Conservation (phyloP, 2,888 invertebrate species). For the Galerucella pusilla region DNA sequence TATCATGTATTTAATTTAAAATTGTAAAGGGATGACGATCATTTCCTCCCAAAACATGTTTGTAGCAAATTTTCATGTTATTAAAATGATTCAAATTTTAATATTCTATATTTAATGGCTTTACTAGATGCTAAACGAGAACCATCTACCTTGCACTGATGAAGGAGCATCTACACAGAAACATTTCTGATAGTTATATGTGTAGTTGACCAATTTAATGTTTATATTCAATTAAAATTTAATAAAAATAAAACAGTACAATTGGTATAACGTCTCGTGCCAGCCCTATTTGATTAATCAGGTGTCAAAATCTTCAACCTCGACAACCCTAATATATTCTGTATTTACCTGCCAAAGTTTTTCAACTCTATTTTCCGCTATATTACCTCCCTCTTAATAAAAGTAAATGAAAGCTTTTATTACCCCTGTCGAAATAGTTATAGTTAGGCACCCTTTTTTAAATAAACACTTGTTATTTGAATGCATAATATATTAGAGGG, state of each 20-base stretch:
- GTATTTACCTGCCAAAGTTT: background rate
- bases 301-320: background rate
- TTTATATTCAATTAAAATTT: too few relatives aligned
- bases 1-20: background rate
- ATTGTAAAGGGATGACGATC: background rate
- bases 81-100: too few relatives aligned
- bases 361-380: background rate
- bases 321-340: background rate
- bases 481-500: constrained; percentile 7
- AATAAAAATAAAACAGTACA: too few relatives aligned
- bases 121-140: too few relatives aligned
- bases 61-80: too few relatives aligned
- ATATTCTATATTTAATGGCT: too few relatives aligned
- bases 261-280: background rate
- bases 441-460: background rate
- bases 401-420: background rate
- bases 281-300: background rate
- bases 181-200: too few relatives aligned
- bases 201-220: too few relatives aligned
- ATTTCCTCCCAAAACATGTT: too few relatives aligned
- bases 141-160: too few relatives aligned
- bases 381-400: constrained; percentile 2
- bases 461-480: constrained; percentile 5
- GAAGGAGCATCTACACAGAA: too few relatives aligned
- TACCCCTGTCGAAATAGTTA: background rate